These are phyloP conservation scores for Clarias macrocephalus DNA, from an alignment of 2,113 vertebrate genomes.

Conservation along the genomic window DNA sequence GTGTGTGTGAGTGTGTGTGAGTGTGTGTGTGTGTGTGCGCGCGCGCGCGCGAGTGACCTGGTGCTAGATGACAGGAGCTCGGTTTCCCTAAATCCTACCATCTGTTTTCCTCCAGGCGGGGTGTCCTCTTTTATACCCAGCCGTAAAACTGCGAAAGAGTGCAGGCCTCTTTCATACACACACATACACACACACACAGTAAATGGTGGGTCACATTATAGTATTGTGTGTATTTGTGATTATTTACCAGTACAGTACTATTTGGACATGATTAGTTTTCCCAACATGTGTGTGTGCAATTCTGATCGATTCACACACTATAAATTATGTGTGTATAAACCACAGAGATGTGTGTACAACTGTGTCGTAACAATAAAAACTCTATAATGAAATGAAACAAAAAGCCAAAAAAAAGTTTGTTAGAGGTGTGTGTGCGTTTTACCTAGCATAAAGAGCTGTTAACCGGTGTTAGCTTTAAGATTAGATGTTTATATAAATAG, in stretches of 20 bases:
- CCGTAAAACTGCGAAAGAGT: constrained; percentile 43
- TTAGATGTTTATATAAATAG: too few species aligned
- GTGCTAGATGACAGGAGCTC: constrained; percentile 38
- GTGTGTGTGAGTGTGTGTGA: background rate
- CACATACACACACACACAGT: background rate
- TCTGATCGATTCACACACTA: background rate
- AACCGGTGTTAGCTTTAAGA: too few species aligned
- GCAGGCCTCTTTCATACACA: background rate
- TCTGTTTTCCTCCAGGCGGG: constrained; percentile 48
- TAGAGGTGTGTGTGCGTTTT: too few species aligned
- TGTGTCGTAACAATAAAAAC: background rate
- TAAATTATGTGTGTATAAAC: background rate
- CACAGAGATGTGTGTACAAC: background rate
- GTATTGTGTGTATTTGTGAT: background rate
- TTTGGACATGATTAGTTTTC: background rate
- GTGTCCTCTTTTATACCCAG: constrained; percentile 25
- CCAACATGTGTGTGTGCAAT: background rate
- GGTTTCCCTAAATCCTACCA: constrained; percentile 37
- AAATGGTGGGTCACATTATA: constrained; percentile 43
- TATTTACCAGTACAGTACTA: background rate
- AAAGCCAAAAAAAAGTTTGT: too few species aligned
- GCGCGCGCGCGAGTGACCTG: background rate
- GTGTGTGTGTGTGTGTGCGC: background rate
- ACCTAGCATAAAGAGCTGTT: too few species aligned
- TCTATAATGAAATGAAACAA: background rate